These are phyloP conservation scores for Trinectes maculatus DNA, from an alignment of 2,113 vertebrate species.

Conservation along the genomic window DNA sequence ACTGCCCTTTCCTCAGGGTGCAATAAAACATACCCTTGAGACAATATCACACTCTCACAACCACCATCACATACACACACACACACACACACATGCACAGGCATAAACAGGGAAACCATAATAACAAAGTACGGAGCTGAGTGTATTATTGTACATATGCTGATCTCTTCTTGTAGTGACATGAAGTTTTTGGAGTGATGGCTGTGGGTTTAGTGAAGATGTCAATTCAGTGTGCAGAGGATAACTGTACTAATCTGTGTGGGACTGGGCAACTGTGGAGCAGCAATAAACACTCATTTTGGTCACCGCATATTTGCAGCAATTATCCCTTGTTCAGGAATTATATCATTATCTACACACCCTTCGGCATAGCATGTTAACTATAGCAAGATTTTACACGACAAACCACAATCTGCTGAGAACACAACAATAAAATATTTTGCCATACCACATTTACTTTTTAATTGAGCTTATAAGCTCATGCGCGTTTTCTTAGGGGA, in stretches of 20 bases:
- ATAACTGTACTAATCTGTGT: slow-evolving; percentile 3
- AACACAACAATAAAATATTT: not conserved
- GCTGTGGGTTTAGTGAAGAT: not conserved
- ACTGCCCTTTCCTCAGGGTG: slow-evolving; percentile 38
- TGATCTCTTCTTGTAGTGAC: slow-evolving; percentile 26
- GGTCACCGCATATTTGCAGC: not conserved
- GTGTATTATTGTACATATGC: slow-evolving; percentile 7
- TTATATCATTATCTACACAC: slow-evolving; percentile 24
- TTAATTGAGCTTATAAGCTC: not conserved
- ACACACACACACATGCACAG: slow-evolving; percentile 8
- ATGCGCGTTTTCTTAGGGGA: not conserved
- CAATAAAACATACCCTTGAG: slow-evolving; percentile 61
- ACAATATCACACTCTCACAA: slow-evolving; percentile 47
- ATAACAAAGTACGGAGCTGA: slow-evolving; percentile 25
- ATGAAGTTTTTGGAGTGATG: slow-evolving; percentile 9
- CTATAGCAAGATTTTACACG: not conserved
- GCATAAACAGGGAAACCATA: slow-evolving; percentile 12
- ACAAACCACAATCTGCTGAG: not conserved
- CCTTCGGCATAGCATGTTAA: slow-evolving; percentile 19
- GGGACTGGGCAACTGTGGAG: not conserved
- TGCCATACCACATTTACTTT: not conserved
- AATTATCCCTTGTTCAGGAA: slow-evolving; percentile 5
- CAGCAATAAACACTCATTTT: slow-evolving; percentile 8
- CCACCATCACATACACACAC: too few relatives aligned
- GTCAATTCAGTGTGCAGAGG: not conserved